Percentiles rank a stretch among this genome's conserved stretches.
These are phyloP conservation scores for Macrobrachium nipponense DNA, from an alignment of 1,140 invertebrate species.

Conservation along the genomic window DNA sequence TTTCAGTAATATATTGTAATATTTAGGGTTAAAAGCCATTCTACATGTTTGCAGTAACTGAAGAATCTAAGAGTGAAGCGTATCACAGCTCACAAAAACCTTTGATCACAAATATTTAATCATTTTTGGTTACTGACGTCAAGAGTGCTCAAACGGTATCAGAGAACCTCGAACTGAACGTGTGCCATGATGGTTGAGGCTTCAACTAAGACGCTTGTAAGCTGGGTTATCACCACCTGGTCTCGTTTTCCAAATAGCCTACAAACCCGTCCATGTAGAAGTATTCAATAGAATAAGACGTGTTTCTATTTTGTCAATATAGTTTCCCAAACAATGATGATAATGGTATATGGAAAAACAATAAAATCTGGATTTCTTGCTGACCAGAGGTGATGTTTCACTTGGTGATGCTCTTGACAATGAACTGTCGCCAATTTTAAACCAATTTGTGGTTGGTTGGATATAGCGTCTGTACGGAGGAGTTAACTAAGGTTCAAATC, in stretches of 20 bases:
- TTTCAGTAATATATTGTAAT: no score
- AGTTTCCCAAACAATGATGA: conserved; percentile 31
- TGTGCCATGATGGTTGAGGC: conserved; percentile 17
- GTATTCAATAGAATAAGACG: conserved; percentile 57
- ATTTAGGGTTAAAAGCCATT: no score
- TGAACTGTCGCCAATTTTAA: not conserved
- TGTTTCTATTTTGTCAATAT: conserved; percentile 56
- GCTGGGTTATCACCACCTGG: conserved; percentile 43
- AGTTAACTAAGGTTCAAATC: no score
- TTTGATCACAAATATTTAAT: no score
- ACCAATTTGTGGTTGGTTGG: no score
- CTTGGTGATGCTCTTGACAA: conserved; percentile 36
- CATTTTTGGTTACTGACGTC: no score
- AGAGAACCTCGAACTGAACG: no score
- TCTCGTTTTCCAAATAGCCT: conserved; percentile 52
- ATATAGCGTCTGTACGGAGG: no score
- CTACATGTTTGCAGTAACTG: no score
- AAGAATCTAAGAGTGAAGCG: no score
- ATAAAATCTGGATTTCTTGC: conserved; percentile 20
- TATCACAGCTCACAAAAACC: no score
- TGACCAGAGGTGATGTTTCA: conserved; percentile 22
- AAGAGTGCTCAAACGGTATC: no score
- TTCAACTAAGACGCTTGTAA: conserved; percentile 37
- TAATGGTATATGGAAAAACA: conserved; percentile 33
- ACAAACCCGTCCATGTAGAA: conserved; percentile 58